Percentiles rank a stretch among this genome's conserved stretches.
phyloP scores from a whole-genome alignment of 2,113 vertebrate genomes.

The Poecile atricapillus region DNA sequence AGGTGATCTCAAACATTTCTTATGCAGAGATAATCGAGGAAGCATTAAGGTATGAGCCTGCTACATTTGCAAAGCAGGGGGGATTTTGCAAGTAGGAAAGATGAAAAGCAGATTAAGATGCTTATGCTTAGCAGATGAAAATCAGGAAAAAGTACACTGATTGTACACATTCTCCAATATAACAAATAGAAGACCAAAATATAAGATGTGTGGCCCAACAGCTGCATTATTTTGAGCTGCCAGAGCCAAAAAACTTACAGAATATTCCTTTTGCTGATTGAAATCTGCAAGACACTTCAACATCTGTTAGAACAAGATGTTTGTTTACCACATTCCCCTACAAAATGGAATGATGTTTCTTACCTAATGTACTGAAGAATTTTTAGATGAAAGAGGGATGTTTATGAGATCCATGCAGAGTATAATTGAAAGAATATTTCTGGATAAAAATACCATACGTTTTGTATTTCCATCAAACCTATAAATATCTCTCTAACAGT shows the following conservation, averaged over 20 bases:
- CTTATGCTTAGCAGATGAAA: not conserved
- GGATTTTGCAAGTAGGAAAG: not conserved
- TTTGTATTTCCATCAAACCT: slow-evolving; percentile 62
- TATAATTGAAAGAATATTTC: slow-evolving; percentile 70
- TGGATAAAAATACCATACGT: slow-evolving; percentile 59
- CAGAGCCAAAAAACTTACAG: not conserved
- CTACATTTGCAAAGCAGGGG: not conserved
- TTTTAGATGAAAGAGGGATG: slow-evolving; percentile 64
- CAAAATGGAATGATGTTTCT: slow-evolving; percentile 20
- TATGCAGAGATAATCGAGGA: not conserved
- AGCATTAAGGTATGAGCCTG: not conserved
- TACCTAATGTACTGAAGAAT: slow-evolving; percentile 55
- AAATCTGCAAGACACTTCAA: slow-evolving; percentile 23
- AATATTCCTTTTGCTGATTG: slow-evolving; percentile 21
- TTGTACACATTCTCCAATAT: not conserved
- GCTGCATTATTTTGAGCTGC: not conserved
- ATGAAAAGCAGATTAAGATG: not conserved
- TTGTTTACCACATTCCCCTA: slow-evolving; percentile 42
- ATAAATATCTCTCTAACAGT: slow-evolving; percentile 73
- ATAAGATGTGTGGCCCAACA: slow-evolving; percentile 23
- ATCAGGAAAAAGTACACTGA: not conserved
- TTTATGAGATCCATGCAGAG: slow-evolving; percentile 32
- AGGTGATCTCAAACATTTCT: not conserved
- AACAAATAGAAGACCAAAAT: not conserved
- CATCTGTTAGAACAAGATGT: slow-evolving; percentile 55